Evolutionary conservation across 2,888 invertebrate genomes (phyloP).

Genomic region (Stratiomys singularior): DNA sequence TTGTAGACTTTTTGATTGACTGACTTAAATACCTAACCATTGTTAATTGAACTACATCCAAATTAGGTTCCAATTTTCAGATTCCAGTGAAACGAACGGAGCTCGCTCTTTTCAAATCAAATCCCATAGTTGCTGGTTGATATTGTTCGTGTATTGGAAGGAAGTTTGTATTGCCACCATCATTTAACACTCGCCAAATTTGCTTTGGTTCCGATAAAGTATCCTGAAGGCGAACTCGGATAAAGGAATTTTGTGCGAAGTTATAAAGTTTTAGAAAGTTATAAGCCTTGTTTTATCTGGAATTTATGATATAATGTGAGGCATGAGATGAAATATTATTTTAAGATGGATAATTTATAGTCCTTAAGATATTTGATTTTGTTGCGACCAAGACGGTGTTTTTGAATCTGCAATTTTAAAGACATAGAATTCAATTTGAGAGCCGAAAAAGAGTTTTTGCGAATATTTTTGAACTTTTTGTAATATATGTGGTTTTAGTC

Average conservation of each 20-base stretch:
- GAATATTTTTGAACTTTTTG: background rate
- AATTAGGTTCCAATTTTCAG: background rate
- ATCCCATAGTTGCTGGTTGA: background rate
- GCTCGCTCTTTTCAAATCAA: no score
- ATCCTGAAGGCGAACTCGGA: no score
- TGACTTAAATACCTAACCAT: background rate
- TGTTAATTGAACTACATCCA: background rate
- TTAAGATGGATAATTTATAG: background rate
- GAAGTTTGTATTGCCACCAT: background rate
- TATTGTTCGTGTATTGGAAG: background rate
- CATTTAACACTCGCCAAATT: background rate
- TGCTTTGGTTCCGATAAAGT: no score
- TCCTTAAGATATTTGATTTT: background rate
- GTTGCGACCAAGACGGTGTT: no score
- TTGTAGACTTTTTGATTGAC: conserved; percentile 1
- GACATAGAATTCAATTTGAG: background rate
- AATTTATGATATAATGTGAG: background rate
- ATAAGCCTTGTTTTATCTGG: background rate
- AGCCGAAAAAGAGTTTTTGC: background rate
- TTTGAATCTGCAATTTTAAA: background rate
- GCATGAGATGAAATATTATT: background rate
- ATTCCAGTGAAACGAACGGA: background rate
- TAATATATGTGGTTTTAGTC: background rate
- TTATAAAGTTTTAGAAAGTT: background rate
- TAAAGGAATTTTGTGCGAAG: no score